These are phyloP conservation scores for Scrobipalpa costella DNA, from an alignment of 2,888 invertebrate genomes.

Conservation along the genomic window DNA sequence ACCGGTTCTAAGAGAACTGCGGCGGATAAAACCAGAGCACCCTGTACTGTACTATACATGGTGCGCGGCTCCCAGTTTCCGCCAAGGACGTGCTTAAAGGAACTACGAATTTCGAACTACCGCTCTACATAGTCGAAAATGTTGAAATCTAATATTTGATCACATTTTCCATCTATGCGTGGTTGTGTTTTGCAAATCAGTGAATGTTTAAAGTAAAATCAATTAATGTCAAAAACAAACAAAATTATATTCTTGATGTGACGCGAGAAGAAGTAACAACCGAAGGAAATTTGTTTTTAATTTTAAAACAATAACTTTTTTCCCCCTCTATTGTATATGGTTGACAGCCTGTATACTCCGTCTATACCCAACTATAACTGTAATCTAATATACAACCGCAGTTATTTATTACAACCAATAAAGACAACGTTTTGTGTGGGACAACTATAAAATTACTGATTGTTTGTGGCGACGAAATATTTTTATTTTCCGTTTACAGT, in stretches of 20 bases:
- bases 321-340: too few relatives aligned
- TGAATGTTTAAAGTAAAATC: too few relatives aligned
- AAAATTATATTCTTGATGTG: too few relatives aligned
- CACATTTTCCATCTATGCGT: too few relatives aligned
- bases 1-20: conserved; percentile 33
- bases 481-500: neutral
- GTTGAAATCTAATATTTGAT: too few relatives aligned
- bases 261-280: too few relatives aligned
- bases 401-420: conserved; percentile 5
- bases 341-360: neutral
- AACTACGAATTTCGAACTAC: neutral
- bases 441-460: conserved; percentile 3
- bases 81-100: neutral
- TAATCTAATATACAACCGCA: neutral
- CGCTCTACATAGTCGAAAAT: too few relatives aligned
- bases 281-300: too few relatives aligned
- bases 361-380: conserved; percentile 18
- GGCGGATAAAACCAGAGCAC: conserved; percentile 35
- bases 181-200: too few relatives aligned
- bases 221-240: too few relatives aligned
- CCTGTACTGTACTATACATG: conserved; percentile 16
- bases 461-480: neutral
- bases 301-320: too few relatives aligned
- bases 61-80: neutral
- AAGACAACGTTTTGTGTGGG: neutral